Base-by-base conservation (phyloP, 2,797 vertebrate genomes). In the Cottoperca gobio region DNA sequence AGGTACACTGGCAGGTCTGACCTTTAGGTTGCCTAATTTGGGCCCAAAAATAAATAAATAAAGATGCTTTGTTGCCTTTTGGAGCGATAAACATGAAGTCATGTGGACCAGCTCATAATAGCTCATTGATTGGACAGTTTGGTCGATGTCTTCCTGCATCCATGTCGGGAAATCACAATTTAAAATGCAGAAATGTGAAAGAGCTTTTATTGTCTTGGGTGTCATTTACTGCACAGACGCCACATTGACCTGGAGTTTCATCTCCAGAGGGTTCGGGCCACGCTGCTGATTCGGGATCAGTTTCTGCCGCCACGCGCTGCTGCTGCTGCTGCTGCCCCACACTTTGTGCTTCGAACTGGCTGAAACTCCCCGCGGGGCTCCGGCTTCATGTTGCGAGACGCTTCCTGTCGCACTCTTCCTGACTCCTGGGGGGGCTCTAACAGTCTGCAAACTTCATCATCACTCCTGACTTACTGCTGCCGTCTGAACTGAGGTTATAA, bases 211-310 rank as follows among this genome's bases (percentile, higher is more conserved):
- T 48, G 13, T 49, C 40, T 63, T 24, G 12, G 49, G 57, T 37
- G 17, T 57, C 45, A 14, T 52, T 12, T 45, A 12, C 61, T 63
- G 26, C 6, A 8, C 42, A 43, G 53, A 21, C 45, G 50, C 42
- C 24, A 48, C 75, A 42, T 11, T 49, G 35, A 52, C 26, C 35
- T 19, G 42, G 19, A 64, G 12, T 53, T 42, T 48, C 9, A n/a
- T 50, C 73, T 72, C 63, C 37, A 1, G 39, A 49, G 62, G 61
- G 12, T 46, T 31, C 10, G 54, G 14, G 31, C 57, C 49, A 2
- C 2, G 50, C 19, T 53, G 48, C 73, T 79, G 88, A 84, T 86
- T 79, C 67, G 64, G 60, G 76, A 80, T 89, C 88, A 79, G 82
- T 78, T 86, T 75, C 62, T 62, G 69, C 55, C 26, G 39, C 71